These are phyloP conservation scores for Corythornis cristatus DNA, from an alignment of 2,113 vertebrate genomes.

Conservation along the genomic window DNA sequence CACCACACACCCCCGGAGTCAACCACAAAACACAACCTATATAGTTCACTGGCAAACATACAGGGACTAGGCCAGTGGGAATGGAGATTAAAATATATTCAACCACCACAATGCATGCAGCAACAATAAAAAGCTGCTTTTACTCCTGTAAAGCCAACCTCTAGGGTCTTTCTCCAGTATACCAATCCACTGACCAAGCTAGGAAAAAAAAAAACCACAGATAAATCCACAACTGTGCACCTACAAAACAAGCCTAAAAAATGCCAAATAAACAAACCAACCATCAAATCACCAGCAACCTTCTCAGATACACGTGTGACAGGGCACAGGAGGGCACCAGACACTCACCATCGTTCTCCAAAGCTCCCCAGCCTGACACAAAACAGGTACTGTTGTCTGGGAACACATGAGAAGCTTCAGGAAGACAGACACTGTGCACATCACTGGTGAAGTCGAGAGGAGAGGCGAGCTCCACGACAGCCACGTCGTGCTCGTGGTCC, in stretches of 20 bases:
- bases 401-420: conserved; percentile 67
- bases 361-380: conserved; percentile 80
- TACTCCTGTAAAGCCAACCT: background rate
- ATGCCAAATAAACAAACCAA: background rate
- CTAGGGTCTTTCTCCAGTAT: background rate
- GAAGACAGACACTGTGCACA: conserved; percentile 76
- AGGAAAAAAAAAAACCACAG: background rate
- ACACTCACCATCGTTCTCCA: conserved; percentile 72
- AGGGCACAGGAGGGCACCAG: background rate
- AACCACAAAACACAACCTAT: background rate
- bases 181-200: background rate
- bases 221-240: background rate
- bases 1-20: background rate
- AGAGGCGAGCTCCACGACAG: conserved; percentile 70
- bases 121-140: background rate
- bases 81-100: background rate
- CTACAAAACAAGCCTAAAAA: background rate
- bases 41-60: background rate
- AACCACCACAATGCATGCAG: background rate
- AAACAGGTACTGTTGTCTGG: conserved; percentile 66
- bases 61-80: background rate
- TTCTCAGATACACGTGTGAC: background rate
- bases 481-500: conserved; percentile 70
- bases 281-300: background rate
- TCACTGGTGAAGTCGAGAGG: conserved; percentile 66